These are phyloP conservation scores for Penaeus monodon DNA, from an alignment of 2,888 invertebrate genomes.

Conservation along the genomic window DNA sequence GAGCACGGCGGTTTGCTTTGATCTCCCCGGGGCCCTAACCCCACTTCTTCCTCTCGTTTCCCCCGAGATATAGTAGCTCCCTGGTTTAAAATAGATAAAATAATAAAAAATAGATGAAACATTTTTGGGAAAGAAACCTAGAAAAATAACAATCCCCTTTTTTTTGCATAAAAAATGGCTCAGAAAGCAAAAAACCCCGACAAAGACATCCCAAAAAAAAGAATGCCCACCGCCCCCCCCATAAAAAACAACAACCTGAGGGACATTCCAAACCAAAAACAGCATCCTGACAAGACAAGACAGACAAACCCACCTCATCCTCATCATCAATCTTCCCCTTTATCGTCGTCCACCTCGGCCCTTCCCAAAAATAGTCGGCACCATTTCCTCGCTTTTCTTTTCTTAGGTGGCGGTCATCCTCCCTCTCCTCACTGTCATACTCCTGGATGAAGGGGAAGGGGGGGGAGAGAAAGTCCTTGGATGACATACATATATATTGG, in stretches of 20 bases:
- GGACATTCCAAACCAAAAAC: too few species aligned
- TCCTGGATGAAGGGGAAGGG: conserved; percentile 28
- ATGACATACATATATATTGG: too few species aligned
- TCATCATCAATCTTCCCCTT: conserved; percentile 83
- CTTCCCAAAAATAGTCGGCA: conserved; percentile 95
- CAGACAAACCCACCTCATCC: conserved; percentile 46
- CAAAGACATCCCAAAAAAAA: too few species aligned
- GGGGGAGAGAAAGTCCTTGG: too few species aligned
- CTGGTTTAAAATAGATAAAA: conserved; percentile 71
- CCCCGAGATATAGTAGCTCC: conserved; percentile 91
- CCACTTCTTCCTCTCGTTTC: conserved; percentile 90
- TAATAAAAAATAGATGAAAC: too few species aligned
- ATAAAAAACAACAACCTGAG: too few species aligned
- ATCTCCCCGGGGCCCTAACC: conserved; percentile 96
- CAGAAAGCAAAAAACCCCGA: too few species aligned
- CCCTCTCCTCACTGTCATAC: conserved; percentile 87
- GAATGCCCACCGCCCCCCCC: too few species aligned
- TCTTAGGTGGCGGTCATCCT: conserved; percentile 78
- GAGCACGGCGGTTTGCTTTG: conserved; percentile 87
- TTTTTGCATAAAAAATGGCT: too few species aligned
- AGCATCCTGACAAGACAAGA: too few species aligned
- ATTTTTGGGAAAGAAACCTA: too few species aligned
- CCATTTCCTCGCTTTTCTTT: conserved; percentile 75
- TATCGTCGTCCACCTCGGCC: conserved; percentile 92
- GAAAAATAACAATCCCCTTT: too few species aligned